Conservation (phyloP, 2,888 invertebrate species). For the Zelleria hepariella region DNA sequence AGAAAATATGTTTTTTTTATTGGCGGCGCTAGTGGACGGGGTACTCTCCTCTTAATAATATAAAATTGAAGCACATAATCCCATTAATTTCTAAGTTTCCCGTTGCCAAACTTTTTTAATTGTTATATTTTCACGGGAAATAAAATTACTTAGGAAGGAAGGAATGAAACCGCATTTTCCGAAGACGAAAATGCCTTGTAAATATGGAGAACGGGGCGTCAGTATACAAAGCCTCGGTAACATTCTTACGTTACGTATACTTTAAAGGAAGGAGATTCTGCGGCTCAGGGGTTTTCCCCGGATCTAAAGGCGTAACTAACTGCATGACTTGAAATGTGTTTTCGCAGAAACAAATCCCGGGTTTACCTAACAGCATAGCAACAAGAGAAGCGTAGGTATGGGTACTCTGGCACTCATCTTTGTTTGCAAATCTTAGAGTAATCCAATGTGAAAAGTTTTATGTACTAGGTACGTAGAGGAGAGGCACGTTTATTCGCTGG, state of each 20-base stretch:
- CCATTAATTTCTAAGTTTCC: background rate
- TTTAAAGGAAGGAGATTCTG: slow-evolving; percentile 45
- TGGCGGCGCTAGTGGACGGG: too few relatives aligned
- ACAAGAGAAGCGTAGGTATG: background rate
- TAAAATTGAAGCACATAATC: too few relatives aligned
- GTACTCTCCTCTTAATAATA: too few relatives aligned
- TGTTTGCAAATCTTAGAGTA: background rate
- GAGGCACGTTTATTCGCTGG: too few relatives aligned
- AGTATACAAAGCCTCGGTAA: background rate
- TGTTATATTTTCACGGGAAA: background rate
- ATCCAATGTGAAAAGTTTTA: background rate
- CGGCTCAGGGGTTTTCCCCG: slow-evolving; percentile 35
- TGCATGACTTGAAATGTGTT: slow-evolving; percentile 50
- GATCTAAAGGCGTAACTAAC: slow-evolving; percentile 50
- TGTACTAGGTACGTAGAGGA: too few relatives aligned
- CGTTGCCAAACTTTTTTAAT: too few relatives aligned
- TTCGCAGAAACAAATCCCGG: slow-evolving; percentile 45
- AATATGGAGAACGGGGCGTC: background rate
- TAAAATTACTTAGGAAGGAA: background rate
- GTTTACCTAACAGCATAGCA: slow-evolving; percentile 25
- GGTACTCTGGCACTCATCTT: background rate
- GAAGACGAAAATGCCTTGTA: background rate
- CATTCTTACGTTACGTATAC: slow-evolving; percentile 25
- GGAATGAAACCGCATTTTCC: background rate
- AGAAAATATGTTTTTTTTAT: too few relatives aligned